Conservation (phyloP, 2,888 invertebrate species). For the Pristionchus arcanus region DNA sequence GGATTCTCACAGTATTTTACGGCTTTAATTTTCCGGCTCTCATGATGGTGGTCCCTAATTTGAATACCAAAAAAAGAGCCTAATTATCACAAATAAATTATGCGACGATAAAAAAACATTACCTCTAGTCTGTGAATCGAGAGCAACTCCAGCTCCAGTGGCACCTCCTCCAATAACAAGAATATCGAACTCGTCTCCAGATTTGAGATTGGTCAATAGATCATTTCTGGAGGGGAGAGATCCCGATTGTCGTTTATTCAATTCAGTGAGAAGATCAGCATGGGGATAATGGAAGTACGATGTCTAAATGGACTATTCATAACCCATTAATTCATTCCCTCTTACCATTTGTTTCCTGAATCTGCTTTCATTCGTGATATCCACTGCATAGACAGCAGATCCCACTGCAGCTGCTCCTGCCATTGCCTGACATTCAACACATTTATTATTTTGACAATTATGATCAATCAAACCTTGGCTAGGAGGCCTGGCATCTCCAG, state of each 20-base stretch:
- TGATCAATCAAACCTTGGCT: slow-evolving; percentile 30
- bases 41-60: no score
- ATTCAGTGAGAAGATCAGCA: slow-evolving; percentile 73
- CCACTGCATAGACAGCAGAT: slow-evolving; percentile 66
- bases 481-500: slow-evolving; percentile 38
- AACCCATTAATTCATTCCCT: not conserved
- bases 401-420: slow-evolving; percentile 61
- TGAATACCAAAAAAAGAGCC: no score
- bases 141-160: slow-evolving; percentile 95
- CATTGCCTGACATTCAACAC: not conserved
- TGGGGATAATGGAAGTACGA: slow-evolving; percentile 75
- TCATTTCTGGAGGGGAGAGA: slow-evolving; percentile 46
- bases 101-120: no score
- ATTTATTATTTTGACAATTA: not conserved
- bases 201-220: slow-evolving; percentile 49
- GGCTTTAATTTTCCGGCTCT: no score
- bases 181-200: slow-evolving; percentile 86
- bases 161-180: slow-evolving; percentile 98
- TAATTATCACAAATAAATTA: not conserved
- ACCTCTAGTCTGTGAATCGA: slow-evolving; percentile 95
- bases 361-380: slow-evolving; percentile 73
- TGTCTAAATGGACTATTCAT: slow-evolving; percentile 62
- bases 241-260: slow-evolving; percentile 76
- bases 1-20: no score
- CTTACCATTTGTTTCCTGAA: slow-evolving; percentile 72